Conservation (phyloP, 1,140 invertebrate genomes). For the Papilio dardanus region DNA sequence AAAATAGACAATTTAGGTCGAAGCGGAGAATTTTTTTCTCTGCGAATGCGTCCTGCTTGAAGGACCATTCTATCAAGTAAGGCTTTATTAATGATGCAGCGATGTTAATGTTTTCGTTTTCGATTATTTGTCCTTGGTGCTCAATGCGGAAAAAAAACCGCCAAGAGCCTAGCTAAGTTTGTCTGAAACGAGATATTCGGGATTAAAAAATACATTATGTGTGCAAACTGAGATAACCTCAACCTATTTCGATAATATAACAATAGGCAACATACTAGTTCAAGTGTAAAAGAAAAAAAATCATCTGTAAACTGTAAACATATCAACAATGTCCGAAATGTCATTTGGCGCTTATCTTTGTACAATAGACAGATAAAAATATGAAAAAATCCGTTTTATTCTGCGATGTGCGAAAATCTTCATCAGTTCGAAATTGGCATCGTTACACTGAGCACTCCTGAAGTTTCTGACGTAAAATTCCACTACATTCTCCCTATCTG, state of each 20-base stretch:
- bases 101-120: background rate
- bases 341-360: constrained; percentile 23
- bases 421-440: constrained; percentile 17
- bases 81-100: too few relatives aligned
- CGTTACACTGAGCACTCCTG: constrained; percentile 15
- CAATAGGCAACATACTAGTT: background rate
- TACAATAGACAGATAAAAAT: background rate
- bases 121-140: background rate
- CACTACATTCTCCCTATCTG: constrained; percentile 49
- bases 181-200: background rate
- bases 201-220: background rate
- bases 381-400: background rate
- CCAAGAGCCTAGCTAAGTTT: too few relatives aligned
- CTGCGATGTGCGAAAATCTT: constrained; percentile 8
- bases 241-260: background rate
- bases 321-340: constrained; percentile 9
- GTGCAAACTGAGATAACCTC: background rate
- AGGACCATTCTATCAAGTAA: too few relatives aligned
- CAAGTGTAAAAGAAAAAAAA: background rate
- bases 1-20: too few relatives aligned
- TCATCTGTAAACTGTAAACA: background rate
- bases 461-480: constrained; percentile 56
- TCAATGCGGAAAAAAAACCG: too few relatives aligned
- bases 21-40: too few relatives aligned
- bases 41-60: too few relatives aligned